These are phyloP conservation scores for Yponomeuta sedellus DNA, from an alignment of 2,888 invertebrate species.

Conservation along the genomic window DNA sequence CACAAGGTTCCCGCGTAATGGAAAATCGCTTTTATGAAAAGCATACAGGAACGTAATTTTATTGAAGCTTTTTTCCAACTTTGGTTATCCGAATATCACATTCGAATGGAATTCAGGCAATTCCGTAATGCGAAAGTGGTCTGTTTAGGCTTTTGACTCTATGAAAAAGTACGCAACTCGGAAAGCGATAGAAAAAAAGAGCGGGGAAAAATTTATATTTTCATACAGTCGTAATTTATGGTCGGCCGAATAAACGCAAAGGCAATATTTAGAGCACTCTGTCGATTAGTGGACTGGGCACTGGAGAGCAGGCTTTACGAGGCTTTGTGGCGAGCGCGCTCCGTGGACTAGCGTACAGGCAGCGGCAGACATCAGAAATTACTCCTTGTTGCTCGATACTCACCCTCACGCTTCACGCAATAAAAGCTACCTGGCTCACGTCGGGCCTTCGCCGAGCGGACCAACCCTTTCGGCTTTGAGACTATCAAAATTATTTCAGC, in stretches of 20 bases:
- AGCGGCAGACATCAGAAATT: not conserved
- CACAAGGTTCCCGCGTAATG: slow-evolving; percentile 25
- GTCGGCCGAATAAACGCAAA: slow-evolving; percentile 69
- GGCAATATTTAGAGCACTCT: slow-evolving; percentile 73
- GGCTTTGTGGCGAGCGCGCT: slow-evolving; percentile 31
- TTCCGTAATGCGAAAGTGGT: slow-evolving; percentile 77
- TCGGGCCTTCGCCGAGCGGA: not conserved
- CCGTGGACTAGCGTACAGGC: not conserved
- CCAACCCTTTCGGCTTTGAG: slow-evolving; percentile 68
- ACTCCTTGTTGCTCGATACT: not conserved
- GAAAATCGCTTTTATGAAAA: slow-evolving; percentile 26
- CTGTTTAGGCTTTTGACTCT: slow-evolving; percentile 77
- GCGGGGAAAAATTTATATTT: slow-evolving; percentile 66
- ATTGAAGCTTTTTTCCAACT: slow-evolving; percentile 17
- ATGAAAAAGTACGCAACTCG: slow-evolving; percentile 71
- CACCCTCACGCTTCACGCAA: not conserved
- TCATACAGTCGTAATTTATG: slow-evolving; percentile 75
- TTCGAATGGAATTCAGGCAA: slow-evolving; percentile 72
- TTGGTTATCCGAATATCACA: slow-evolving; percentile 39
- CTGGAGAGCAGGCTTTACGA: slow-evolving; percentile 39
- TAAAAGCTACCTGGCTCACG: not conserved
- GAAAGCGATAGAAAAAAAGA: slow-evolving; percentile 72
- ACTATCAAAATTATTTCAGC: slow-evolving; percentile 65
- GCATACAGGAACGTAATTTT: slow-evolving; percentile 31
- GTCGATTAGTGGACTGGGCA: slow-evolving; percentile 63